Base-by-base conservation (phyloP, 2,113 vertebrate genomes). In the Tautogolabrus adspersus region DNA sequence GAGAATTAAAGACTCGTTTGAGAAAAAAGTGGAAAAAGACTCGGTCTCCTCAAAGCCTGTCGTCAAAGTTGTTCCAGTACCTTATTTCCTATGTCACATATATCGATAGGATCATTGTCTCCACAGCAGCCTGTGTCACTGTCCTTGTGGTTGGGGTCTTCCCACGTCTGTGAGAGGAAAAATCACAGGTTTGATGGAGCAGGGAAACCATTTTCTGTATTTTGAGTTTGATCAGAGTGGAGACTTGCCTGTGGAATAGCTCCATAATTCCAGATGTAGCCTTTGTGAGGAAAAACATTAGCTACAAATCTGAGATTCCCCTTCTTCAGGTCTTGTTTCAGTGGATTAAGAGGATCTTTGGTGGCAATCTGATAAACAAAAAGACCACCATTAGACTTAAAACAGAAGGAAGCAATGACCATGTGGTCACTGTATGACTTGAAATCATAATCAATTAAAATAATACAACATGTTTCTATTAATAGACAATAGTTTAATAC, bases 221-320 rank as follows among this genome's bases (percentile, higher is more conserved):
- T 47, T 19, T 52, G 4, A 47, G 9, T 46, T 26, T 3, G 4
- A 0, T 7, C 0, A 8, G 11, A 55, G 26, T 0, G 10, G 30
- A 13, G 40, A 58, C 84, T 72, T 89, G 96, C 98, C 97, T 99
- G 98, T 61, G 98, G 98, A 90, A 99, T 93, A 34, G 98, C 97
- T 47, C 98, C 98, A 1, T 99, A 99, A 89, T 99, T 99, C 98
- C 98, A 99, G 89, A 98, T 99, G 85, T 98, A 99, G 80, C 98
- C 98, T 94, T 97, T 99, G 89, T 99, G 94, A 75, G 98, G 98
- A 66, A 99, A 99, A 86, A 99, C 89, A 68, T 99, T 99, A 2
- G 97, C 95, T 55, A 97, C 95, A 8, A 95, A 98, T 74, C 98
- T 96, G 23, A 96, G 96, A 77, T 95, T 95, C 52, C 96, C 97